Evolutionary conservation across 2,888 invertebrate species (phyloP), one percentile per base, ranked within the genome.

Genomic region (Apodemia hepburni): DNA sequence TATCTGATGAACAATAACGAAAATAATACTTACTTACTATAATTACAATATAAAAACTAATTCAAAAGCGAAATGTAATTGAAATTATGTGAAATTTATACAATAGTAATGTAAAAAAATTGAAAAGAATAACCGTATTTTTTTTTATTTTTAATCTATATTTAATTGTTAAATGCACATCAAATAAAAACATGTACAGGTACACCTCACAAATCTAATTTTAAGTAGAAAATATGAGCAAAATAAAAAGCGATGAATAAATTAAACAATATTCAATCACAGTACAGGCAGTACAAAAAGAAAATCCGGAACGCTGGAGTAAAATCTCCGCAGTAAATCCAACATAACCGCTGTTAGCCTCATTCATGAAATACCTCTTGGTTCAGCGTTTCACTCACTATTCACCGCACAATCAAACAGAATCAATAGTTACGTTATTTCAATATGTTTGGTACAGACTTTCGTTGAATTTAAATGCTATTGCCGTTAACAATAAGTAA

Each of bases 261-360:
- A 57, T 57, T 22, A 61, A 63, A 60, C 35, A 33, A 51, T 49
- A 51, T 49, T 60, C 60, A 60, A 61, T 58, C 17, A 22, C 58
- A 42, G 45, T 45, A 58, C 47, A 33, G 33, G 22, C 57, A n/a
- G n/a, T 57, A 61, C 58, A 63, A 63, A 63, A 35, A 54, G 42
- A 51, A 63, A 60, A 58, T 60, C 63, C 47, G 33, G 58, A 58
- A 49, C 61, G 58, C 58, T 65, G 38, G 59, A 60, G 47, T 60
- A 61, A 65, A 65, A 68, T 68, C 64, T 66, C 69, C 58, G 66
- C 66, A 66, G 64, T 69, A 68, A 66, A 64, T 61, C 66, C 68
- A 65, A 67, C 65, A 68, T 66, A 60, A 62, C 67, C 66, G 65
- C 66, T 65, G 68, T 68, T 66, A 66, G 61, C 61, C 38, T 47